phyloP scores from a whole-genome alignment of 2,113 vertebrate genomes.

The Orcinus orca region DNA sequence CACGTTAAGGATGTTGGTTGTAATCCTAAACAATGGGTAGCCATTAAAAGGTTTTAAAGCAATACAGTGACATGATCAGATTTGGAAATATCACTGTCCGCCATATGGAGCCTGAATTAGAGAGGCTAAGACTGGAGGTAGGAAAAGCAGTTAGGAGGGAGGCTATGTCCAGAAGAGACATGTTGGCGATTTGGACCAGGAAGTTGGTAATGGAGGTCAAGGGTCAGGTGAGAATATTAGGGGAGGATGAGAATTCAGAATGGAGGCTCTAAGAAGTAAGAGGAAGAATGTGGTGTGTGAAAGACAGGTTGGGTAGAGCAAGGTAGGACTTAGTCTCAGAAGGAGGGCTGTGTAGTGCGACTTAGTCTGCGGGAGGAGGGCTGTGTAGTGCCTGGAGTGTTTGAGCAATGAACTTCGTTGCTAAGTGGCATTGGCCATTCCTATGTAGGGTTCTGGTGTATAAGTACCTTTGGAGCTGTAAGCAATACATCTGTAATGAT shows the following conservation, averaged over 20 bases:
- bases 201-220: neutral
- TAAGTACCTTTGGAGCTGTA: neutral
- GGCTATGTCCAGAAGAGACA: neutral
- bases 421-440: neutral
- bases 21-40: neutral
- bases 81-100: neutral
- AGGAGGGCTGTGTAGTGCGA: neutral
- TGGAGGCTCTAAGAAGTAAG: neutral
- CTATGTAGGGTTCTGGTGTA: neutral
- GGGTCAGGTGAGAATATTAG: neutral
- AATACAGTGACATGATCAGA: neutral
- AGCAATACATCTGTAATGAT: neutral
- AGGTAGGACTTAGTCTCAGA: neutral
- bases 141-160: neutral
- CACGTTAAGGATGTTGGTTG: neutral
- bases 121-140: neutral
- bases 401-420: constrained; percentile 8
- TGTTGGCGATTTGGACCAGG: neutral
- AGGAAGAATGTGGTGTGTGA: neutral
- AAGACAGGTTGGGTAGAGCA: neutral
- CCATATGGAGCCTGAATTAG: neutral
- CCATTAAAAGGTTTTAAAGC: neutral
- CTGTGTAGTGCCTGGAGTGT: neutral
- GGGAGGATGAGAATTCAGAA: neutral
- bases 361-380: neutral